These are phyloP conservation scores for Antedon mediterranea DNA, from an alignment of 53 echinoderm and acorn worm species.

Conservation along the genomic window DNA sequence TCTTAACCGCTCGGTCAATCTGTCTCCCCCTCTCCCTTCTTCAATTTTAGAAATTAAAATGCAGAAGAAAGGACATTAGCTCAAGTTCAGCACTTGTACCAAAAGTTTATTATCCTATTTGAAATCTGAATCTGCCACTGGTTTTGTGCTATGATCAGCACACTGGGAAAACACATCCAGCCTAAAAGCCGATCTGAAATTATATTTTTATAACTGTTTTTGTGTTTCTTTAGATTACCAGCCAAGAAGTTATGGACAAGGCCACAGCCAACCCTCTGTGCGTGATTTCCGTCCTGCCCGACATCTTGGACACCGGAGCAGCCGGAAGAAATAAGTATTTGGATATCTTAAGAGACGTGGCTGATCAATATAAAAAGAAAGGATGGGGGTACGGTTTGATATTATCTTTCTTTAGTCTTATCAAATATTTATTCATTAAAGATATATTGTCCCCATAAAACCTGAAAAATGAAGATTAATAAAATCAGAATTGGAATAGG, in stretches of 20 bases:
- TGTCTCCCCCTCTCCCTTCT: no score
- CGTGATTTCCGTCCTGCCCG: constrained; percentile 61
- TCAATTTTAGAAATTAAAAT: no score
- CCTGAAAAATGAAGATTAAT: no score
- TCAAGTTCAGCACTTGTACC: neutral
- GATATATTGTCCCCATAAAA: no score
- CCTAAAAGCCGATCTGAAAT: neutral
- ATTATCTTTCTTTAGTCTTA: no score
- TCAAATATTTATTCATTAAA: no score
- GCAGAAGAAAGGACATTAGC: no score
- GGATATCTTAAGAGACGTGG: constrained; percentile 45
- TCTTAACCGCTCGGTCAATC: no score
- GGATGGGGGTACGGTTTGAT: constrained; percentile 97
- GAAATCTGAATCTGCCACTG: no score
- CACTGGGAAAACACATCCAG: neutral
- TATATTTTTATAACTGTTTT: neutral
- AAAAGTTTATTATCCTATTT: no score
- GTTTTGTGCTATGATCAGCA: no score
- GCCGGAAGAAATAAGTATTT: constrained; percentile 73
- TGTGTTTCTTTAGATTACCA: constrained; percentile 28
- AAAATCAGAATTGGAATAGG: no score
- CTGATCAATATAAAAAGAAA: constrained; percentile 65
- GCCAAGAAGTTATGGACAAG: constrained; percentile 23
- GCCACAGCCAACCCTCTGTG: constrained; percentile 55
- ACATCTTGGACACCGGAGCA: constrained; percentile 86